These are phyloP conservation scores for Perizoma affinitatum DNA, from an alignment of 2,888 invertebrate species.

Conservation along the genomic window DNA sequence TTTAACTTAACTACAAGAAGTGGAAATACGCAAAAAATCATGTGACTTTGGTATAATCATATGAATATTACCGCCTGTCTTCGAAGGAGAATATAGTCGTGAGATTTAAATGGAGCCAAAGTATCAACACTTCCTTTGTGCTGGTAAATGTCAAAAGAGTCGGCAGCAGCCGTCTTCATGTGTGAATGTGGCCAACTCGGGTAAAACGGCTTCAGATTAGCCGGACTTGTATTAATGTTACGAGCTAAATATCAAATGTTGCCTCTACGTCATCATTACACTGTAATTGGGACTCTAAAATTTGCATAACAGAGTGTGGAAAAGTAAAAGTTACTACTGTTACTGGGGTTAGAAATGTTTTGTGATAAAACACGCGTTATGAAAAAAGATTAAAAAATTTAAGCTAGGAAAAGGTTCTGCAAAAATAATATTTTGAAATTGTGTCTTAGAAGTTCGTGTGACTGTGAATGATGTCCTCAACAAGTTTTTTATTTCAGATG, in stretches of 20 bases:
- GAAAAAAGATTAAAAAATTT: not conserved
- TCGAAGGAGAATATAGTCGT: too few species aligned
- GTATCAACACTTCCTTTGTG: too few species aligned
- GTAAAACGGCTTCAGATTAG: conserved; percentile 78
- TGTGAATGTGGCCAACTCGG: conserved; percentile 50
- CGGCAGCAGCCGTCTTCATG: conserved; percentile 48
- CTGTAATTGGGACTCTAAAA: conserved; percentile 40
- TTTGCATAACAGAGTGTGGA: conserved; percentile 38
- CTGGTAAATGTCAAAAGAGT: conserved; percentile 21
- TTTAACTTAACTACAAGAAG: too few species aligned
- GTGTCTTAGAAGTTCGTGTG: too few species aligned
- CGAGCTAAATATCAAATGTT: conserved; percentile 65
- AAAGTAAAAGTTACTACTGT: conserved; percentile 25
- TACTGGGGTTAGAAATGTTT: conserved; percentile 13
- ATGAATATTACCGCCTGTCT: too few species aligned
- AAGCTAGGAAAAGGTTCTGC: too few species aligned
- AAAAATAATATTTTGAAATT: too few species aligned
- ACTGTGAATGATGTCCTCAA: too few species aligned
- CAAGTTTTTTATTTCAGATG: too few species aligned
- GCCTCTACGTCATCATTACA: conserved; percentile 41
- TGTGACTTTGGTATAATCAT: too few species aligned
- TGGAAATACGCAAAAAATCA: too few species aligned
- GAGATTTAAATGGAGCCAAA: too few species aligned
- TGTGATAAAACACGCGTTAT: conserved; percentile 5
- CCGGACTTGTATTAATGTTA: conserved; percentile 70